These are phyloP conservation scores for Diglossa brunneiventris DNA, from an alignment of 2,113 vertebrate species.

Conservation along the genomic window DNA sequence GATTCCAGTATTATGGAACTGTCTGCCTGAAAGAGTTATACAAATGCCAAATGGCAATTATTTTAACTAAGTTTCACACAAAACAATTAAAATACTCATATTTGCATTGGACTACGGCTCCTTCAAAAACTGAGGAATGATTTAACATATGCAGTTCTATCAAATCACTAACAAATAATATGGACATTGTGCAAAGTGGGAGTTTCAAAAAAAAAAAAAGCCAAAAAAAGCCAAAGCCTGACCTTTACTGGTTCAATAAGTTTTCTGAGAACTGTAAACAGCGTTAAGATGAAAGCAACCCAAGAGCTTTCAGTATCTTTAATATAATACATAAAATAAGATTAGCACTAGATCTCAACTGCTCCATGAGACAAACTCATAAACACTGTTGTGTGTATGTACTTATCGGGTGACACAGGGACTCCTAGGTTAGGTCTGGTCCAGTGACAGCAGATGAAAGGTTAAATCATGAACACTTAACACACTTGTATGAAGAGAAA, in stretches of 20 bases:
- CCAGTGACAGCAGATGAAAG: not conserved
- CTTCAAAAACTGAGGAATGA: not conserved
- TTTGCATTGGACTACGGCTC: not conserved
- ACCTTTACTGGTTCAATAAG: not conserved
- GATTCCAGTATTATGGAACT: not conserved
- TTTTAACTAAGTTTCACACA: not conserved
- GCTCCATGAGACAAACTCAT: not conserved
- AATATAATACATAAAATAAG: not conserved
- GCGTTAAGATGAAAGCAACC: not conserved
- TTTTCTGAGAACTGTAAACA: not conserved
- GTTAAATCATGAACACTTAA: not conserved
- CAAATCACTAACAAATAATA: not conserved
- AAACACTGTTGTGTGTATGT: no score
- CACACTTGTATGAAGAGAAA: not conserved
- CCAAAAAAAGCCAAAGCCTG: not conserved
- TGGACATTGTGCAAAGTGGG: not conserved
- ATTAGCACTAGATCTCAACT: not conserved
- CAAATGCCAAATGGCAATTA: not conserved
- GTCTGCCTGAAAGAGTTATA: not conserved
- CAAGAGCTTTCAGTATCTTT: not conserved
- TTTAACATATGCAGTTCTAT: not conserved
- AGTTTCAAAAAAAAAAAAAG: not conserved
- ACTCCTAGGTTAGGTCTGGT: not conserved
- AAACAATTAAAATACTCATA: not conserved
- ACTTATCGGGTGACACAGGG: not conserved